Evolutionary conservation across 1,140 invertebrate genomes (phyloP), one percentile per base, ranked within the genome.

Genomic region (Drosophila kepulauana): DNA sequence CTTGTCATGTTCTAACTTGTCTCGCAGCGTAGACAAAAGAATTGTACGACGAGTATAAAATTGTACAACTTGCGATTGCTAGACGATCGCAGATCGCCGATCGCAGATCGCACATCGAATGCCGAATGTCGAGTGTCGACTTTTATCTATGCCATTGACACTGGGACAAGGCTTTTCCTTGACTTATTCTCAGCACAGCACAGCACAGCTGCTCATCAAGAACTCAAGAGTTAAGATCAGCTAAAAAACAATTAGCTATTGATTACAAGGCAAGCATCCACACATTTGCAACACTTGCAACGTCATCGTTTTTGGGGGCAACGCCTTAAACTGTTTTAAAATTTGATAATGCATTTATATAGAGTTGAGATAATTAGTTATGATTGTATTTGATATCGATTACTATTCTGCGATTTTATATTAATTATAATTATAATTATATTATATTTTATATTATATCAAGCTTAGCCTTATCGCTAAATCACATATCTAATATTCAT

Each of bases 141-240:
- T 25, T 25, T 1, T 51, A 38, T 51, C 48, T 52, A 49, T 52
- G 48, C 35, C 49, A 64, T 52, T 64, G 62, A 64, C 62, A 64
- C 49, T 11, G 0, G 1, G n/a, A 52, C 62, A 64, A 64, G 62
- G 48, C 49, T 54, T 38, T 64, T 38, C 48, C 61, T 16, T 20
- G 33, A 25, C 61, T 64, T 49, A 64, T 64, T 52, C 33, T 41
- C 33, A 10, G 7, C 45, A 8, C 5, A 33, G 16, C 46, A 16
- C 46, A 48, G 33, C 45, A 49, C 10, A n/a, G 35, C 49, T 51
- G 33, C 25, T 38, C 48, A 51, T 49, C 11, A 25, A 48, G 30
- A 52, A 28, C 49, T 52, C 10, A 28, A 64, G 49, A 43, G 59
- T 38, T 62, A 38, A 35, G 28, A 62, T 49, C 28, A 48, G 43